Conservation (phyloP, 2,113 vertebrate species). For the Progne subis region DNA sequence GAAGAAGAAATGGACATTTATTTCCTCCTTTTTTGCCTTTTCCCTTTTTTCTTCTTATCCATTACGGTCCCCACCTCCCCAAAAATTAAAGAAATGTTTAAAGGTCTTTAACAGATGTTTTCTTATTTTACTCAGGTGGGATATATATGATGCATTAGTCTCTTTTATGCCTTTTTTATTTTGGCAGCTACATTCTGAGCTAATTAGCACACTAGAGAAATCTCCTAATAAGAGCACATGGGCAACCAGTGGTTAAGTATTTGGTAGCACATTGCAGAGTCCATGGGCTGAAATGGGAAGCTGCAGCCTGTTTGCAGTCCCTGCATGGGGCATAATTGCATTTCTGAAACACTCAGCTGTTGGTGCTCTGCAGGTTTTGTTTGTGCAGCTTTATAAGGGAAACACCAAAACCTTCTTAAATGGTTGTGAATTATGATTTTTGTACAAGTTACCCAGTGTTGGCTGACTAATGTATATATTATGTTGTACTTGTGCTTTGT, state of each 20-base stretch:
- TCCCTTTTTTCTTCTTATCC: not conserved
- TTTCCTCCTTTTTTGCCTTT: not conserved
- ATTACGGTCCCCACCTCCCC: not conserved
- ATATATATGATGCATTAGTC: conserved; percentile 19
- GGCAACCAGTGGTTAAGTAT: conserved; percentile 45
- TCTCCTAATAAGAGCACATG: not conserved
- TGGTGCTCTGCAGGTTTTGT: conserved; percentile 44
- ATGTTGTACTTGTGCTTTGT: not conserved
- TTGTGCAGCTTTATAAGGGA: conserved; percentile 42
- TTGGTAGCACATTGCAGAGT: conserved; percentile 3
- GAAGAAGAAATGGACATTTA: not conserved
- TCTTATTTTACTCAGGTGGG: conserved; percentile 27
- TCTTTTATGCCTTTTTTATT: conserved; percentile 4
- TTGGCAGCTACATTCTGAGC: conserved; percentile 12
- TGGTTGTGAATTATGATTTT: conserved; percentile 51
- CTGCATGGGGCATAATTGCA: conserved; percentile 70
- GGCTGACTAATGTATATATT: not conserved
- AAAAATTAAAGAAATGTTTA: not conserved
- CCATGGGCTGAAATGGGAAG: not conserved
- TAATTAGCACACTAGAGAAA: conserved; percentile 48
- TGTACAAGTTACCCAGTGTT: conserved; percentile 20
- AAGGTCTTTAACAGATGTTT: conserved; percentile 37
- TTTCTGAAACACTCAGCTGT: conserved; percentile 54
- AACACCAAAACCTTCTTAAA: conserved; percentile 25
- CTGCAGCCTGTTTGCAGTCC: conserved; percentile 13